Evolutionary conservation across 2,113 vertebrate genomes (phyloP), one percentile per base, ranked within the genome.

Genomic region (Mustela nigripes): DNA sequence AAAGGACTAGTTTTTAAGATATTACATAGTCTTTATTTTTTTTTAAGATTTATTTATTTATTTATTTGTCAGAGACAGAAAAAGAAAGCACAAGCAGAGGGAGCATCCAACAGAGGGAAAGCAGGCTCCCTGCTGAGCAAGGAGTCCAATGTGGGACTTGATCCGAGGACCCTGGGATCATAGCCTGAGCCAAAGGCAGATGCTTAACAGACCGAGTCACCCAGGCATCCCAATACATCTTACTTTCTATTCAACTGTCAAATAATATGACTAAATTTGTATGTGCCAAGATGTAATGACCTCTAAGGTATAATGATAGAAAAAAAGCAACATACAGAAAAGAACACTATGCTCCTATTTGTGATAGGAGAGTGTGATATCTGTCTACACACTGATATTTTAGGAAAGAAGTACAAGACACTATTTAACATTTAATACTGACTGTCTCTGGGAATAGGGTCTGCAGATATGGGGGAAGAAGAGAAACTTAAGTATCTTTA

Each of bases 311-410:
- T 53, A 94, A 26, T 60, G 48, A 79, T 67, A 94, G 2, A 78
- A 33, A 83, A 94, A 86, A 87, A 91, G 74, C 26, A 90, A 89
- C 42, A 91, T 53, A 53, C 7, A 94, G 63, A 78, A 91, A 91
- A 95, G 14, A 95, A 85, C 2, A 11, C 56, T 48, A 50, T 45
- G 10, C 11, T 69, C 18, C 53, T n/a, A 78, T 56, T 50, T 81
- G n/a, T 87, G 48, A 53, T 36, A 50, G 16, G 18, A 21, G 45
- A 84, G n/a, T 12, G 53, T 78, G 60, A n/a, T 48, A 82, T 26
- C 36, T 91, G 31, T 65, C 2, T 62, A 16, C 33, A 28, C 39
- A 71, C 0, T 83, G 42, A 6, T 80, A 78, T 12, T 96, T 76
- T 69, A 92, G 36, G 8, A 89, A 92, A 83, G 24, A 89, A 83